Conservation (phyloP, 1,140 invertebrate species). For the Vanessa atalanta region DNA sequence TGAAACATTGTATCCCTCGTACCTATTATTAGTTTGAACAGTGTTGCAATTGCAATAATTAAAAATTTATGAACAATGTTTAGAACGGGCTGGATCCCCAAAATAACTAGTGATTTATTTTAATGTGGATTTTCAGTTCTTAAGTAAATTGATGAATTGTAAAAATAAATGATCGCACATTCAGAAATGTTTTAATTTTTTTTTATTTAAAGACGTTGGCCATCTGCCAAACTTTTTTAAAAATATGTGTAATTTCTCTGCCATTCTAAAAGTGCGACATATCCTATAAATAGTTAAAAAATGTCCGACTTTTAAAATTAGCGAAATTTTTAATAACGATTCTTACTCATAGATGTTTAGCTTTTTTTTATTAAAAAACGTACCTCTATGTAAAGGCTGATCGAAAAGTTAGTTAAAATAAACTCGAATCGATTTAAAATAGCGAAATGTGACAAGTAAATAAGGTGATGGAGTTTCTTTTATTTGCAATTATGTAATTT, state of each 20-base stretch:
- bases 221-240: no score
- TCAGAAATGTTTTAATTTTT: no score
- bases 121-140: constrained; percentile 18
- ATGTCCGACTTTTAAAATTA: constrained; percentile 11
- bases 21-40: background rate
- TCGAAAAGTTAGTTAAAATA: constrained; percentile 10
- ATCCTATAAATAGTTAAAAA: background rate
- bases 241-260: no score
- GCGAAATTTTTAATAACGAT: constrained; percentile 4
- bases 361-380: background rate
- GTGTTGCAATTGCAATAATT: background rate
- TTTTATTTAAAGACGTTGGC: no score
- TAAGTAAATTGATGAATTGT: background rate
- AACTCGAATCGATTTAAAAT: constrained; percentile 16
- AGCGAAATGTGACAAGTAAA: constrained; percentile 14
- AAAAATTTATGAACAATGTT: constrained; percentile 17
- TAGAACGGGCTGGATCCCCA: constrained; percentile 33
- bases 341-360: constrained; percentile 13
- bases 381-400: constrained; percentile 16
- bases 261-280: background rate
- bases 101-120: constrained; percentile 23
- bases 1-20: background rate
- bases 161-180: constrained; percentile 1
- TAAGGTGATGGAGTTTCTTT: constrained; percentile 19
- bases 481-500: constrained; percentile 14